Conservation (phyloP, 2,113 vertebrate species). For the Salvelinus namaycush region DNA sequence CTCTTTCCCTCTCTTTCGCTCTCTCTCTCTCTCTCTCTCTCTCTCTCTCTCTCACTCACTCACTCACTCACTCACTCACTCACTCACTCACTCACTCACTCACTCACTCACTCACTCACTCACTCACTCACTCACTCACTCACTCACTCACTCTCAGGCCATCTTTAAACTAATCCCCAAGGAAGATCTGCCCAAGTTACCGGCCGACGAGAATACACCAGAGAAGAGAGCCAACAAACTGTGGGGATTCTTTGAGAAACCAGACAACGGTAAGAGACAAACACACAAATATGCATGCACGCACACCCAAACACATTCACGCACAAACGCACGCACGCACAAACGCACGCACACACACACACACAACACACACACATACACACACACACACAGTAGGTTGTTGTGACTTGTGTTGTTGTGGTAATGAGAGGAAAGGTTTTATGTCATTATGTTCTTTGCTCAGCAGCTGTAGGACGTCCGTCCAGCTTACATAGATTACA, state of each 20-base stretch:
- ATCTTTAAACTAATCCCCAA: slow-evolving; percentile 89
- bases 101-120: not conserved
- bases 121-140: not conserved
- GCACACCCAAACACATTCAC: not conserved
- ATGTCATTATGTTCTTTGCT: too few relatives aligned
- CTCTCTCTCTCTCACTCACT: not conserved
- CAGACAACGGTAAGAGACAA: slow-evolving; percentile 76
- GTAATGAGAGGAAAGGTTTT: too few relatives aligned
- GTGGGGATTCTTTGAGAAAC: slow-evolving; percentile 85
- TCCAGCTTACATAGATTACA: slow-evolving; percentile 46
- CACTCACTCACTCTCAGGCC: slow-evolving; percentile 70
- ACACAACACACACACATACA: slow-evolving; percentile 5
- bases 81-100: not conserved
- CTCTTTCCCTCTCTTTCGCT: not conserved
- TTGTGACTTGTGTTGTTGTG: not conserved
- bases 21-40: not conserved
- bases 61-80: not conserved
- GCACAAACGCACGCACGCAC: slow-evolving; percentile 55
- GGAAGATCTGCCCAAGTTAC: slow-evolving; percentile 76
- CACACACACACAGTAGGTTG: slow-evolving; percentile 8
- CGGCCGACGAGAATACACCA: slow-evolving; percentile 85
- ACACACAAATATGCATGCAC: not conserved
- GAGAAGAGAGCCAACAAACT: slow-evolving; percentile 87
- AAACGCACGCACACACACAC: not conserved
- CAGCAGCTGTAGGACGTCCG: slow-evolving; percentile 14